Evolutionary conservation across 2,113 vertebrate species (phyloP), one percentile per base, ranked within the genome.

Genomic region (Menura novaehollandiae): DNA sequence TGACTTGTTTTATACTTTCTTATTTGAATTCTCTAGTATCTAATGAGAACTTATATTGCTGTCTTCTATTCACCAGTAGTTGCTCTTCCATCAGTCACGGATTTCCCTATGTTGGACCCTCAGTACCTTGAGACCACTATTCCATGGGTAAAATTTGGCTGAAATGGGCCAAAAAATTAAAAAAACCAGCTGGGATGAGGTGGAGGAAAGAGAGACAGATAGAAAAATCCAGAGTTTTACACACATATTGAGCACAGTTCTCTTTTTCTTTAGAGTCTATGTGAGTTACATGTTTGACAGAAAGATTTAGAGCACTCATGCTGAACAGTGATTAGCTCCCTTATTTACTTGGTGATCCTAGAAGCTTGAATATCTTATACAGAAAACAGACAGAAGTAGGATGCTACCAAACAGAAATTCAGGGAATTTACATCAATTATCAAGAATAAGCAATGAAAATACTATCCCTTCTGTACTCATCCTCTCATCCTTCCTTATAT

Each of bases 231-330:
- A 67, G 37, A 73, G 20, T 71, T 46, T 71, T 37, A 39, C 15
- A 39, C 21, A 37, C 35, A 64, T 9, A 7, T 7, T 28, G 28
- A 76, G 15, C 10, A 30, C 27, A 24, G 35, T 22, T 67, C 39
- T 88, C 33, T 14, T 90, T 85, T 64, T 66, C 51, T 55, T 80
- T 56, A 55, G 21, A 53, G 20, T 69, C 32, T 68, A 19, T 72
- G 66, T 83, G 60, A 88, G 39, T 86, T 86, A 69, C 59, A 51
- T 77, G 18, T 55, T 88, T 74, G 68, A 88, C 33, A 77, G 60
- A 81, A 86, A 95, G 33, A 89, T 93, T 89, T 88, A 95, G 64
- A 81, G 44, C 76, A 74, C 35, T 81, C 55, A 41, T 71, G 55
- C 24, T 81, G 64, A 95, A 81, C 68, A 63, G 27, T 8, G 6